Conservation (phyloP, 2,888 invertebrate genomes). For the Heliconius charithonia region DNA sequence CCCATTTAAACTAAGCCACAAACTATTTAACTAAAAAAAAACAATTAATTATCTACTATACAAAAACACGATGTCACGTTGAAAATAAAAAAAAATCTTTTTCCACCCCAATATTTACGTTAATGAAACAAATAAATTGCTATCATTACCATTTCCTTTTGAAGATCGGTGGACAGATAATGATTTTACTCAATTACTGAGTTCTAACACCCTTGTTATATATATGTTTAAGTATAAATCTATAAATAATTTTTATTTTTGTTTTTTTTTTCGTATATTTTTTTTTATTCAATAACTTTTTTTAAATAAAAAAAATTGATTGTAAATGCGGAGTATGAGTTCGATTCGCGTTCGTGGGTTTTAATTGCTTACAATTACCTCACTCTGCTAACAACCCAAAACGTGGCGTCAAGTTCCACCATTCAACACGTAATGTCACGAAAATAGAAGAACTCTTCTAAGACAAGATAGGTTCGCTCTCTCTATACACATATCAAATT, state of each 20-base stretch:
- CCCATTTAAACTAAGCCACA: neutral
- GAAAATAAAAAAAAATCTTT: neutral
- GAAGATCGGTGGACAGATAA: conserved; percentile 40
- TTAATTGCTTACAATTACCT: no score
- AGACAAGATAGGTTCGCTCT: no score
- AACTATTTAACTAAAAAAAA: neutral
- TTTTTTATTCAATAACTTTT: no score
- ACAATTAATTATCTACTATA: neutral
- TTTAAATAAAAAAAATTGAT: no score
- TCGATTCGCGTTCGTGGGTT: no score
- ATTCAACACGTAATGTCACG: no score
- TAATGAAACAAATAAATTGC: conserved; percentile 39
- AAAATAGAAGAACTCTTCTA: no score
- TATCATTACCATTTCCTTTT: conserved; percentile 42
- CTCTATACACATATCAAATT: no score
- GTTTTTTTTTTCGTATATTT: no score
- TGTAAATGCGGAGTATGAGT: no score
- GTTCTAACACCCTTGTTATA: neutral
- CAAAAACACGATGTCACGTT: neutral
- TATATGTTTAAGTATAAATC: neutral
- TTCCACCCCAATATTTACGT: conserved; percentile 9
- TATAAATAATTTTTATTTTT: neutral
- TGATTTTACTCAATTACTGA: conserved; percentile 39
- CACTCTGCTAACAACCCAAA: no score
- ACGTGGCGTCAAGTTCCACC: no score